Evolutionary conservation across 2,797 vertebrate genomes (phyloP).

Genomic region (Moxostoma hubbsi): DNA sequence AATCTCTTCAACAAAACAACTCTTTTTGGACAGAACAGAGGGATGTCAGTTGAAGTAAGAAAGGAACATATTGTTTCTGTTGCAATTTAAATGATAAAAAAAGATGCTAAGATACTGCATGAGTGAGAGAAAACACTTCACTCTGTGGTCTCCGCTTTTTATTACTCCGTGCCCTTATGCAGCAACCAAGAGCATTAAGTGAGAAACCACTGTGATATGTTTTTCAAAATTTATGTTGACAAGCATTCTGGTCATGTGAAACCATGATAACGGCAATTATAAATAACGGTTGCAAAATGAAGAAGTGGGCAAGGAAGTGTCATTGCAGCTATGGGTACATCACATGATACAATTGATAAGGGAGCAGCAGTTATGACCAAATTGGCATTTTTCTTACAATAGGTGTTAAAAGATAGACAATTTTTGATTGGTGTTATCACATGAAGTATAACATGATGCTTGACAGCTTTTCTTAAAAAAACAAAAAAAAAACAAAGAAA

Average conservation of each 20-base stretch:
- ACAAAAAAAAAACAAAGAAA: background rate
- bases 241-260: slow-evolving; percentile 37
- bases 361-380: slow-evolving; percentile 41
- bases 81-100: background rate
- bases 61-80: slow-evolving; percentile 9
- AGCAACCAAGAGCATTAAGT: slow-evolving; percentile 51
- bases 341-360: slow-evolving; percentile 41
- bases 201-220: slow-evolving; percentile 48
- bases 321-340: slow-evolving; percentile 39
- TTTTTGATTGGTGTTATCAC: slow-evolving; percentile 30
- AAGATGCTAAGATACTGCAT: background rate
- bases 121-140: slow-evolving; percentile 13
- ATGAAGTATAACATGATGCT: slow-evolving; percentile 14
- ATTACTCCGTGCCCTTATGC: slow-evolving; percentile 47
- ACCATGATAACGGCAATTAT: slow-evolving; percentile 50
- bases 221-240: slow-evolving; percentile 50
- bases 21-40: background rate
- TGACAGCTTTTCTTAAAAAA: slow-evolving; percentile 9
- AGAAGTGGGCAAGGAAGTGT: slow-evolving; percentile 60
- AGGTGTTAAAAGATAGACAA: slow-evolving; percentile 29
- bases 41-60: too few species aligned
- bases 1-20: too few species aligned
- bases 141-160: slow-evolving; percentile 45
- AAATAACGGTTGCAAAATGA: slow-evolving; percentile 58
- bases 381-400: slow-evolving; percentile 44